A percentile compares a stretch with the other conserved stretches of the same genome.
phyloP scores from a whole-genome alignment of 2,797 vertebrate genomes.

The Acanthurus lineatus region DNA sequence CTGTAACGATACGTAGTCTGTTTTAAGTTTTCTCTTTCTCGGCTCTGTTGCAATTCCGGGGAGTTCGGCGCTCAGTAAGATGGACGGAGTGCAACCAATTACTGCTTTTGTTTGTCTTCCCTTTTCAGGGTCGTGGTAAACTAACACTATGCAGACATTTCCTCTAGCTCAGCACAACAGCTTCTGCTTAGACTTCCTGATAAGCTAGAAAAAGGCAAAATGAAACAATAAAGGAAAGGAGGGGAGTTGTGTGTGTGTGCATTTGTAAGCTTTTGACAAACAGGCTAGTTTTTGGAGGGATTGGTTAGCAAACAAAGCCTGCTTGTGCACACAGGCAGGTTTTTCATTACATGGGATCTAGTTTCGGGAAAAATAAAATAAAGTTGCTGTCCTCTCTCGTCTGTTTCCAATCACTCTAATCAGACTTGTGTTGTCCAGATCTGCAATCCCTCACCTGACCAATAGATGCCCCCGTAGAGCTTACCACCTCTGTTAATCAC shows the following conservation, averaged over 20 bases:
- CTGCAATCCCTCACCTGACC: not conserved
- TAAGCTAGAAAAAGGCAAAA: not conserved
- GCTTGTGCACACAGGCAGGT: not conserved
- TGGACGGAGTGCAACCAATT: slow-evolving; percentile 20
- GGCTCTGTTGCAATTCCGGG: slow-evolving; percentile 5
- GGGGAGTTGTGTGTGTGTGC: not conserved
- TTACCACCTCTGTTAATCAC: not conserved
- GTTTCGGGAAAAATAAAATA: not conserved
- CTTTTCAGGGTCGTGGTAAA: not conserved
- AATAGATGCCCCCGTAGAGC: not conserved
- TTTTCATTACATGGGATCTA: not conserved
- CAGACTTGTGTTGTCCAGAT: not conserved
- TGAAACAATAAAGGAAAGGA: not conserved
- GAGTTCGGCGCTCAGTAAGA: slow-evolving; percentile 12
- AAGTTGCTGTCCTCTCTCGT: not conserved
- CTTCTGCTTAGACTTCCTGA: not conserved
- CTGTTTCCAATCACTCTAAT: not conserved
- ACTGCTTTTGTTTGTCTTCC: slow-evolving; percentile 29
- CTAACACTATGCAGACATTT: slow-evolving; percentile 16
- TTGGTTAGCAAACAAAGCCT: not conserved
- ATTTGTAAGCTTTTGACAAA: not conserved
- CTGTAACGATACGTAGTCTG: slow-evolving; percentile 4
- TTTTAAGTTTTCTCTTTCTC: slow-evolving; percentile 37
- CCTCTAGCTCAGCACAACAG: not conserved
- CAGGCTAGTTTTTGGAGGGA: not conserved